Base-by-base conservation (phyloP, 2,888 invertebrate species). In the Luperina nickerlii region DNA sequence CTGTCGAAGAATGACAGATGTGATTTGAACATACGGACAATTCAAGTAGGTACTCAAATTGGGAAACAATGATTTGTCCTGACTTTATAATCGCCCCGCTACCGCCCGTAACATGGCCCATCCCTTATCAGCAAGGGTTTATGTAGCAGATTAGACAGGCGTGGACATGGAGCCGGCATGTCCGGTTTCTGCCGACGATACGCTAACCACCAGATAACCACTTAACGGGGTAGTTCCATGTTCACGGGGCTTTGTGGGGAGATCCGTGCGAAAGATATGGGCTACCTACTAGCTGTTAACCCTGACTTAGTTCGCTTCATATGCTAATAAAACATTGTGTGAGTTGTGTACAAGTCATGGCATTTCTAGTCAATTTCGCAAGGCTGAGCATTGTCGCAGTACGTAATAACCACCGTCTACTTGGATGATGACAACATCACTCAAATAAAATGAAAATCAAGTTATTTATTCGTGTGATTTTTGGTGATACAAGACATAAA, bases 71-170 rank as follows among this genome's bases (percentile, higher is more conserved):
- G 1, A 63, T 9, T 63, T 32, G 32, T 3, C 63, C 32, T 20
- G n/a, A 5, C 60, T n/a, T n/a, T n/a, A 11, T 38, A 4, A n/a
- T 48, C 32, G 1, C 7, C 1, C 42, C 76, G 83, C 83, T 75
- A 5, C 9, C 32, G 5, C 27, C 18, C 13, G 5, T 54, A 13
- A 1, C 45, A 63, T 67, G 27, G 0, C 0, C 65, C 66, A 1
- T 18, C 0, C 27, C n/a, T 32, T 69, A 78, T 83, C 78, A 71
- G 67, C 45, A 48, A 67, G 84, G 69, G 69, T 84, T 83, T 75
- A 67, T 73, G 57, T 75, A 65, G 32, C 27, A 73, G 84, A 84
- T 84, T 66, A 84, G 84, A 87, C 85, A 72, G 24, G 48, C 74
- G 63, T 63, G 66, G 76, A 63, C 83, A 78, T 78, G 51, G 45